Percentiles rank a stretch among this genome's conserved stretches.
These are phyloP conservation scores for Epinotia bilunana DNA, from an alignment of 2,888 invertebrate genomes.

Conservation along the genomic window DNA sequence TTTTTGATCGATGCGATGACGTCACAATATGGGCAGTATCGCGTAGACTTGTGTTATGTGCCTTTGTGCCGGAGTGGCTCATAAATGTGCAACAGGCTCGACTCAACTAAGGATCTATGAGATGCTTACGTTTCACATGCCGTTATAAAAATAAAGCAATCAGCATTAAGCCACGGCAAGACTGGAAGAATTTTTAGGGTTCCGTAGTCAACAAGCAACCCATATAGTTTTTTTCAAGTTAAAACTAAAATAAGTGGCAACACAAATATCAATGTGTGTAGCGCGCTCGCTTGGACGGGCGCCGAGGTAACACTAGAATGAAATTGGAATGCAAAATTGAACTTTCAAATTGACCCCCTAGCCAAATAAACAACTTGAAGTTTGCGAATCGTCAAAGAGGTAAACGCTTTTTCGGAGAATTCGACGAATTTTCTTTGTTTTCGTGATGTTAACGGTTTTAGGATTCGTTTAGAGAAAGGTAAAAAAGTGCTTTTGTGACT, in stretches of 20 bases:
- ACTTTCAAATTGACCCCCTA: neutral
- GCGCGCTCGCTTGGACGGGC: neutral
- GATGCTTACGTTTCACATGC: neutral
- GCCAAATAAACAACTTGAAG: conserved; percentile 31
- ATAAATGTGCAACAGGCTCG: conserved; percentile 42
- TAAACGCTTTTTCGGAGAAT: conserved; percentile 33
- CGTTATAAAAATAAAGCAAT: neutral
- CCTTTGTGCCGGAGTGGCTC: conserved; percentile 37
- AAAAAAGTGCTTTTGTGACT: conserved; percentile 17
- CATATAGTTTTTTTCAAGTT: too few relatives aligned
- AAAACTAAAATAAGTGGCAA: too few relatives aligned
- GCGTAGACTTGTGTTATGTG: conserved; percentile 26
- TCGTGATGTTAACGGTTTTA: conserved; percentile 14
- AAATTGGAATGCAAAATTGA: neutral
- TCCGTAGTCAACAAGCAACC: too few relatives aligned
- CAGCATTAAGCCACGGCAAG: too few relatives aligned
- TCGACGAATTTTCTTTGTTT: conserved; percentile 21
- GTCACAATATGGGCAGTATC: neutral
- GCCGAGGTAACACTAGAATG: neutral
- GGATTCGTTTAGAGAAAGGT: conserved; percentile 7
- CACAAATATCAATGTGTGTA: neutral
- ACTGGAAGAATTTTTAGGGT: too few relatives aligned
- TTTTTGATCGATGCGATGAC: conserved; percentile 14
- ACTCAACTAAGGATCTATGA: neutral
- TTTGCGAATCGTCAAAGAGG: conserved; percentile 37